A percentile compares a stretch with the other conserved stretches of the same genome.
Evolutionary conservation across 2,888 invertebrate genomes (phyloP).

Genomic region (Megalurothrips usitatus): DNA sequence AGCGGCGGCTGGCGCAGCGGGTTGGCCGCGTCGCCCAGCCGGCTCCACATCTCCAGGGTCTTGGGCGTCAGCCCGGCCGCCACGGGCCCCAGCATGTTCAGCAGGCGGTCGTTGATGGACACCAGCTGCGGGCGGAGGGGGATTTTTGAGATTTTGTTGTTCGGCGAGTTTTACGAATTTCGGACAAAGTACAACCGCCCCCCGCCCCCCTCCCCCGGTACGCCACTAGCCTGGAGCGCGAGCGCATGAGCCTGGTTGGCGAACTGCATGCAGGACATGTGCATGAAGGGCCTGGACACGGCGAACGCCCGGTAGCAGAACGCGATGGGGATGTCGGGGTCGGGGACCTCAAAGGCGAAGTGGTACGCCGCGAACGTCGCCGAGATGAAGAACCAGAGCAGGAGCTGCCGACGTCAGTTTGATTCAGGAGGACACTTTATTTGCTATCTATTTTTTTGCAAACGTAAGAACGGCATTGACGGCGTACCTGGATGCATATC

Average conservation of each 20-base stretch:
- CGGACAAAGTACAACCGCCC: too few species aligned
- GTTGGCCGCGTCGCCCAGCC: constrained; percentile 7
- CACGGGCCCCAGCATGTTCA: constrained; percentile 4
- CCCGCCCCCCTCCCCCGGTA: too few species aligned
- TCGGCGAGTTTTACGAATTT: too few species aligned
- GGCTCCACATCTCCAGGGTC: constrained; percentile 21
- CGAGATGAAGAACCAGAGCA: background rate
- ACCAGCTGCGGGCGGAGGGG: background rate
- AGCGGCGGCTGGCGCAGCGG: constrained; percentile 14
- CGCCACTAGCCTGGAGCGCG: background rate
- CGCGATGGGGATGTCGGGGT: background rate
- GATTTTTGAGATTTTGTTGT: too few species aligned
- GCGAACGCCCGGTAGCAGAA: constrained; percentile 11
- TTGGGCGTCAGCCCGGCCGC: background rate
- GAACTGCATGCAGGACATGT: constrained; percentile 18
- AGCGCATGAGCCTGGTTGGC: constrained; percentile 12
- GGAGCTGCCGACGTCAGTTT: background rate
- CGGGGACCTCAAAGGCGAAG: background rate
- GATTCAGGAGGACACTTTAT: too few species aligned
- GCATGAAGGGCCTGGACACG: constrained; percentile 1
- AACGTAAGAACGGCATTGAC: background rate
- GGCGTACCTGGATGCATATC: background rate
- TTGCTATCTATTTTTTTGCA: too few species aligned
- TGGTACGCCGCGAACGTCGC: background rate
- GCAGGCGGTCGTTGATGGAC: constrained; percentile 7